Evolutionary conservation across 2,888 invertebrate species (phyloP).

Genomic region (Microchrysa polita): DNA sequence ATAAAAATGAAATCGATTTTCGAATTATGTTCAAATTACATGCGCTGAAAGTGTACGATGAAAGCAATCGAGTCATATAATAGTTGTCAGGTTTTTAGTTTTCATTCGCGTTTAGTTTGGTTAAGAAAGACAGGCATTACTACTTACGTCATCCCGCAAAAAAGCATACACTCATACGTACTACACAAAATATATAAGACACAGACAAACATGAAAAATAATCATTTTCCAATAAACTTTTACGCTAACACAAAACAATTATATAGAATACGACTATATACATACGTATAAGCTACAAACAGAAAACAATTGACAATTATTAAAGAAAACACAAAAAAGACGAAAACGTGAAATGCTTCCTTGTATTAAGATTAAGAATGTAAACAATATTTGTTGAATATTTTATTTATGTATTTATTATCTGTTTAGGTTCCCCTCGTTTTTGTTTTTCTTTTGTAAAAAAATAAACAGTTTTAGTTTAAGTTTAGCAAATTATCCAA

Average conservation of each 20-base stretch:
- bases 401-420: slow-evolving; percentile 8
- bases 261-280: slow-evolving; percentile 6
- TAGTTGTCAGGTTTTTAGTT: slow-evolving; percentile 1
- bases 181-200: too few relatives aligned
- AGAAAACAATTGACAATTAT: too few relatives aligned
- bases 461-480: too few relatives aligned
- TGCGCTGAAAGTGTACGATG: neutral
- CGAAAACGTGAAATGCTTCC: neutral
- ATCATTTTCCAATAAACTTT: neutral
- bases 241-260: neutral
- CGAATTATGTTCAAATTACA: neutral
- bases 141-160: neutral
- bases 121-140: neutral
- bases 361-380: neutral
- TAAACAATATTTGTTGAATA: neutral
- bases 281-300: neutral
- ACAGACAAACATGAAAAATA: too few relatives aligned
- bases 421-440: neutral
- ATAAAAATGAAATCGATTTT: neutral
- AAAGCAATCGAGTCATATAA: slow-evolving; percentile 18
- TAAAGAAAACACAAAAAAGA: too few relatives aligned
- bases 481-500: too few relatives aligned
- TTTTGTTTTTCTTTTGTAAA: too few relatives aligned
- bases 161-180: neutral
- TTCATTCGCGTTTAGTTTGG: neutral